Conservation (phyloP, 1,140 invertebrate genomes). For the Lethrus apterus region DNA sequence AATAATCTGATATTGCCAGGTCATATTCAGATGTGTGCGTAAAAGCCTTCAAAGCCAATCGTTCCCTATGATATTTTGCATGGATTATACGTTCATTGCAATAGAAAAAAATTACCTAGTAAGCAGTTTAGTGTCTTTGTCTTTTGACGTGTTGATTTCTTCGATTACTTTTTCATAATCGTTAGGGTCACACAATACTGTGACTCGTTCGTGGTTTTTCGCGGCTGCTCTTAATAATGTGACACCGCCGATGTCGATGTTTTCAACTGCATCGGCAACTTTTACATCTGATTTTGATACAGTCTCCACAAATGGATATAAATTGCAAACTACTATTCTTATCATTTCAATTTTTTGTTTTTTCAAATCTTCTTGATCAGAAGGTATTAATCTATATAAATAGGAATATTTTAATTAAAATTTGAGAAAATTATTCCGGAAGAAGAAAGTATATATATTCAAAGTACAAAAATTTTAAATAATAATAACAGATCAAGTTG, state of each 20-base stretch:
- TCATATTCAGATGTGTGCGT: constrained; percentile 95
- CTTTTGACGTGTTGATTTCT: constrained; percentile 54
- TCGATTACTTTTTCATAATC: constrained; percentile 76
- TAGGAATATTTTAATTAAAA: background rate
- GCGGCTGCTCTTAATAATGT: constrained; percentile 91
- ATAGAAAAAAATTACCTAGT: constrained; percentile 76
- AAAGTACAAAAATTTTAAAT: too few species aligned
- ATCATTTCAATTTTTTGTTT: constrained; percentile 69
- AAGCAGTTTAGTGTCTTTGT: constrained; percentile 58
- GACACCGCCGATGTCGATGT: constrained; percentile 96
- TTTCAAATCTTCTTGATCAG: constrained; percentile 76
- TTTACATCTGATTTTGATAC: constrained; percentile 75
- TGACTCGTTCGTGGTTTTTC: constrained; percentile 95
- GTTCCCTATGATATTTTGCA: too few species aligned
- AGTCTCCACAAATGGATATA: constrained; percentile 94
- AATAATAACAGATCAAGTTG: too few species aligned
- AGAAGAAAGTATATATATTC: too few species aligned
- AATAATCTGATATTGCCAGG: constrained; percentile 90
- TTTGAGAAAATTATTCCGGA: too few species aligned
- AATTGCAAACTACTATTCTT: constrained; percentile 86
- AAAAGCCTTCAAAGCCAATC: constrained; percentile 88
- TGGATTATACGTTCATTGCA: too few species aligned
- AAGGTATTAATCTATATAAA: constrained; percentile 52
- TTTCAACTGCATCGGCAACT: constrained; percentile 88
- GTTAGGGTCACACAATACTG: constrained; percentile 84